Base-by-base conservation (phyloP, 1,140 invertebrate species). In the Lepeophtheirus salmonis region DNA sequence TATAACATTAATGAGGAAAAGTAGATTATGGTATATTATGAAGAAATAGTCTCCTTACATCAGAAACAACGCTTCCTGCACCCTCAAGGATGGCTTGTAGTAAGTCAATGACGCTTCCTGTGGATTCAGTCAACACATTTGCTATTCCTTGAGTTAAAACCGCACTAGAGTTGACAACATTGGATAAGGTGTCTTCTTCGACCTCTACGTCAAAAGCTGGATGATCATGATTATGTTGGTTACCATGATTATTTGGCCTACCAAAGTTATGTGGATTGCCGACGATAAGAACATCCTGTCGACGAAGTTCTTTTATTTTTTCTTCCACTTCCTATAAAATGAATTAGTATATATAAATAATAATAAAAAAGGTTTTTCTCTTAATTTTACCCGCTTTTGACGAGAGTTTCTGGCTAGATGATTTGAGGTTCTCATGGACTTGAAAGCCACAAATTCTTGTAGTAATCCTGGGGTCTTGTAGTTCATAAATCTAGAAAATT, bases 401-500 rank as follows among this genome's bases (percentile, higher is more conserved):
- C 23, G 18, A 4, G 17, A 14, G 21, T 21, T 21, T 3, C 23
- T n/a, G 14, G n/a, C 2, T 52, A 10, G 20, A 52, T 52, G 4
- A 4, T 16, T 6, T 12, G 16, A 52, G 6, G 51, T 6, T 52
- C 20, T 52, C 20, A 52, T 52, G 20, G 16, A 21, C 17, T 52
- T 52, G n/a, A 21, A 21, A 16, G 20, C 50, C n/a, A 52, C n/a
- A 17, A 16, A 52, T n/a, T 54, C 52, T 54, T 54, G 52, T 1
- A 54, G 52, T 2, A 54, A 2, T 21, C 23, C 52, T 24, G 23
- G 20, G 52, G 52, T 24, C 22, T 54, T 54, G 22, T 20, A 20
- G 52, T 54, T 54, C 52, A 54, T 54, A 20, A 54, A 54, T 13
- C 52, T 3, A 2, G 52, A 54, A 20, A 54, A 54, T 23, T 54